Conservation (phyloP, 2,888 invertebrate species). For the Pseudoips prasinana region DNA sequence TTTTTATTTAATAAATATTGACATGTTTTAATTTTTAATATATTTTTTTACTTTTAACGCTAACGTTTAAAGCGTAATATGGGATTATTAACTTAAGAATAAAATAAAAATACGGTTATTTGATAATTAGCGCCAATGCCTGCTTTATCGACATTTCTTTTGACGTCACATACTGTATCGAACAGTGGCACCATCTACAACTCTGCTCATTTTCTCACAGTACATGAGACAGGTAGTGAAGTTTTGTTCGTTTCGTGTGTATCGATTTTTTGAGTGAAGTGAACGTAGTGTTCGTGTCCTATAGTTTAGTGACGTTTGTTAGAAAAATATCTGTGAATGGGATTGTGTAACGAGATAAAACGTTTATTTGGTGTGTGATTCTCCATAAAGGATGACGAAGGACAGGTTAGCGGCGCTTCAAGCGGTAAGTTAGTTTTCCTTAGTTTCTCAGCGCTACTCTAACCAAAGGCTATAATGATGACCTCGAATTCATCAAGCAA, state of each 20-base stretch:
- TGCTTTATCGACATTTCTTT: constrained; percentile 52
- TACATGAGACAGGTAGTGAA: constrained; percentile 78
- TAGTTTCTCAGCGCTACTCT: constrained; percentile 53
- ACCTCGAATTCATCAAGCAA: constrained; percentile 68
- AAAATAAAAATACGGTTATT: constrained; percentile 1
- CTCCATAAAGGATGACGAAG: constrained; percentile 92
- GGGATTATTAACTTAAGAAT: neutral
- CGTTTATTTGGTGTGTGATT: constrained; percentile 86
- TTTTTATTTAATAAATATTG: too few relatives aligned
- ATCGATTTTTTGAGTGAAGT: constrained; percentile 91
- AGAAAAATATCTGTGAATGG: constrained; percentile 89
- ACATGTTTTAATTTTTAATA: neutral
- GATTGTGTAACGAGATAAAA: constrained; percentile 87
- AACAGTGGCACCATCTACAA: constrained; percentile 62
- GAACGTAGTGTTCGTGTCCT: constrained; percentile 86
- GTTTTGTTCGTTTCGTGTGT: constrained; percentile 85
- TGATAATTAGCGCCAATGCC: constrained; percentile 29
- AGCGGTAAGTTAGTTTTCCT: constrained; percentile 87
- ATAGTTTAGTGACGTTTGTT: constrained; percentile 87
- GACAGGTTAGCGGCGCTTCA: constrained; percentile 98
- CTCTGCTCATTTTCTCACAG: constrained; percentile 42
- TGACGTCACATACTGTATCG: constrained; percentile 56
- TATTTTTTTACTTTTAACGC: neutral
- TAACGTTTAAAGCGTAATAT: too few relatives aligned
- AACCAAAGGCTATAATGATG: constrained; percentile 68